Conservation (phyloP, 92 coral and sea anemone genomes). For the Pocillopora grandis region DNA sequence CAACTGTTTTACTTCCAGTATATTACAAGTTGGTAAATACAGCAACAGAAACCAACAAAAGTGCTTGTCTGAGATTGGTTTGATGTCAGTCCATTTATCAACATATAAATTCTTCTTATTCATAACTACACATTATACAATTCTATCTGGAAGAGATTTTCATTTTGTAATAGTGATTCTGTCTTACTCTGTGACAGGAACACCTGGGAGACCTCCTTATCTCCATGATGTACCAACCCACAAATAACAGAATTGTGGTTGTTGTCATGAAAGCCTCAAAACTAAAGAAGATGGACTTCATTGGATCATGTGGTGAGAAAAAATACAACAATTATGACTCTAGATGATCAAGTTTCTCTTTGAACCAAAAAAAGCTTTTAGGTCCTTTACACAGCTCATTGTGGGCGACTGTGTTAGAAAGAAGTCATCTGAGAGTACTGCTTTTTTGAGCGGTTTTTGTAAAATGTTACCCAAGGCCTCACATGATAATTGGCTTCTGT, state of each 20-base stretch:
- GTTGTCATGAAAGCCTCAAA: conserved; percentile 94
- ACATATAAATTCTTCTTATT: neutral
- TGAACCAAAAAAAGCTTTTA: no score
- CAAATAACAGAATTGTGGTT: conserved; percentile 85
- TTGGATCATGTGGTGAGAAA: conserved; percentile 87
- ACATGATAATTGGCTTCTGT: no score
- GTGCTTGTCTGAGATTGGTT: neutral
- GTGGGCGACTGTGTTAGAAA: no score
- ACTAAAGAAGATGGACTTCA: conserved; percentile 94
- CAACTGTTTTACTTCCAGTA: no score
- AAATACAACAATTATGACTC: no score
- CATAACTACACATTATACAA: neutral
- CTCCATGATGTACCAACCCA: conserved; percentile 95
- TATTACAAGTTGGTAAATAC: no score
- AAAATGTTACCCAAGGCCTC: no score
- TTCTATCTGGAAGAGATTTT: neutral
- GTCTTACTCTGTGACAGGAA: conserved; percentile 48
- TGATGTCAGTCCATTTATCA: neutral
- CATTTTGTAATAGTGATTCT: neutral
- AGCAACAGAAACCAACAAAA: neutral
- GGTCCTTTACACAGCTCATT: no score
- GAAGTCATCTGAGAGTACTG: no score
- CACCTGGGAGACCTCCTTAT: conserved; percentile 89
- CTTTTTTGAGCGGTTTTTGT: no score
- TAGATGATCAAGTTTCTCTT: no score